Evolutionary conservation across 1,140 invertebrate species (phyloP).

Genomic region (Yoshiicerus persimilis): DNA sequence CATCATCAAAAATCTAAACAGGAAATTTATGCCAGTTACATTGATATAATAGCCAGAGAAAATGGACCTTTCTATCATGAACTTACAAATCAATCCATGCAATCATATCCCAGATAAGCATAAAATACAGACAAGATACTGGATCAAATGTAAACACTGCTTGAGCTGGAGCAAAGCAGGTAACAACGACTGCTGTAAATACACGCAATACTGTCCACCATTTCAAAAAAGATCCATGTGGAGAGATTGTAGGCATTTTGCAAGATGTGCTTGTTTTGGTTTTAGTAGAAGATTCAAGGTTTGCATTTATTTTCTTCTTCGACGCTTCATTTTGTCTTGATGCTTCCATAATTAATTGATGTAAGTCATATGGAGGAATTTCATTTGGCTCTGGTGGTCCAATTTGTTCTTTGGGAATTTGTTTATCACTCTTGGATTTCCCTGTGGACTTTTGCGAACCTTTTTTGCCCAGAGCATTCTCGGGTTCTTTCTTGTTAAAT

Average conservation of each 20-base stretch:
- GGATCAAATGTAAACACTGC: constrained; percentile 35
- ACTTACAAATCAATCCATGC: constrained; percentile 43
- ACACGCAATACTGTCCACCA: constrained; percentile 41
- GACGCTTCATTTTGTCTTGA: background rate
- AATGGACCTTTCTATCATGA: background rate
- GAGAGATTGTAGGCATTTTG: background rate
- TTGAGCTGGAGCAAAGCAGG: constrained; percentile 31
- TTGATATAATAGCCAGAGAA: background rate
- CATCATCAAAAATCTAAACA: constrained; percentile 31
- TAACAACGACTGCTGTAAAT: background rate
- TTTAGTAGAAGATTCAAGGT: background rate
- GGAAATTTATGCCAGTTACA: background rate
- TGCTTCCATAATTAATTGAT: background rate
- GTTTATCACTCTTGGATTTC: background rate
- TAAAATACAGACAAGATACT: background rate
- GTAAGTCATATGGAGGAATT: background rate
- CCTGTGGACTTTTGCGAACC: no score
- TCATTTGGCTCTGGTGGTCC: background rate
- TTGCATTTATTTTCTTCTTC: no score
- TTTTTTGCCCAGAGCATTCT: background rate
- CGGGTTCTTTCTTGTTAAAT: background rate
- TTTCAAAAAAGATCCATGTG: constrained; percentile 32
- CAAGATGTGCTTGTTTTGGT: background rate
- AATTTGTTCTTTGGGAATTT: background rate
- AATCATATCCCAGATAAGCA: constrained; percentile 37